Conservation (phyloP, 1,140 invertebrate genomes). For the Phthorimaea operculella region DNA sequence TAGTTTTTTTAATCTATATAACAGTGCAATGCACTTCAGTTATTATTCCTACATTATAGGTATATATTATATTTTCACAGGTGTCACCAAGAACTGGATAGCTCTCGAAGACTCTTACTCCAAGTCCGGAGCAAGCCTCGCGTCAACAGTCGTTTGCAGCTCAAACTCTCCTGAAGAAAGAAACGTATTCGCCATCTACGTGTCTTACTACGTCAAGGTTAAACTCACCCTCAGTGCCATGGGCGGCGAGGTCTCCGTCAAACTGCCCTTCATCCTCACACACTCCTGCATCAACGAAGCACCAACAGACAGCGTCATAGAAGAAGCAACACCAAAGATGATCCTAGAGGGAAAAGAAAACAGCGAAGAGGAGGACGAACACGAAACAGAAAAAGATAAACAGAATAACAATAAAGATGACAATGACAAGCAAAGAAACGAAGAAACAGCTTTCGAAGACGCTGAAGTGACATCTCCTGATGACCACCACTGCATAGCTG, state of each 20-base stretch:
- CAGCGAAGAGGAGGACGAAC: slow-evolving; percentile 50
- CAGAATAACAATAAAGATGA: slow-evolving; percentile 42
- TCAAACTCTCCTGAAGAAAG: slow-evolving; percentile 74
- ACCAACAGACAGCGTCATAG: slow-evolving; percentile 55
- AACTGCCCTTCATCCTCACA: slow-evolving; percentile 80
- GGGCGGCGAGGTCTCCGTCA: slow-evolving; percentile 81
- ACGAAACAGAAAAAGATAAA: slow-evolving; percentile 45
- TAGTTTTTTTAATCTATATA: too few relatives aligned
- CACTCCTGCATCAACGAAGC: slow-evolving; percentile 65
- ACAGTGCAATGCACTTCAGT: neutral
- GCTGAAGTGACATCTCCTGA: slow-evolving; percentile 42
- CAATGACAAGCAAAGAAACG: slow-evolving; percentile 1
- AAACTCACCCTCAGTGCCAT: slow-evolving; percentile 82
- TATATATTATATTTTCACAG: slow-evolving; percentile 48
- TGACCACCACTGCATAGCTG: slow-evolving; percentile 44
- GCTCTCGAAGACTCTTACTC: slow-evolving; percentile 81
- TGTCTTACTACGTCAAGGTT: slow-evolving; percentile 90
- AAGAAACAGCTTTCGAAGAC: slow-evolving; percentile 32
- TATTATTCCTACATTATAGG: neutral
- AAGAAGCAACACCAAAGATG: slow-evolving; percentile 58
- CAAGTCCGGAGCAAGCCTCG: slow-evolving; percentile 74
- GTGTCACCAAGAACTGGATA: slow-evolving; percentile 85
- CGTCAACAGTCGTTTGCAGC: slow-evolving; percentile 75
- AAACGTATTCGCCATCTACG: slow-evolving; percentile 90
- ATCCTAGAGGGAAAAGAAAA: slow-evolving; percentile 60